phyloP scores from a whole-genome alignment of 2,888 invertebrate genomes.

The Eurois occulta region DNA sequence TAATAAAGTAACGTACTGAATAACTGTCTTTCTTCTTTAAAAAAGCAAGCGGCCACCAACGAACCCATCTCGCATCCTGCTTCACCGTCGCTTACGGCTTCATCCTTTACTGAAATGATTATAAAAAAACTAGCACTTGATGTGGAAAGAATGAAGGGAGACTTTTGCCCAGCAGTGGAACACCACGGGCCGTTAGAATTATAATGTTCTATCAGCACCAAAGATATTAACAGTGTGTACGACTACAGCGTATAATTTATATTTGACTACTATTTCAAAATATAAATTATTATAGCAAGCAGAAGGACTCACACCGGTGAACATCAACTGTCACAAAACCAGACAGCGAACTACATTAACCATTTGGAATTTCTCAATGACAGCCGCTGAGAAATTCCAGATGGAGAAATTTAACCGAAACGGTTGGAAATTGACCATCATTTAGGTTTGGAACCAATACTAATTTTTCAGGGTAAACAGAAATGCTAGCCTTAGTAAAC shows the following conservation, averaged over 20 bases:
- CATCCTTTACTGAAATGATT: constrained; percentile 22
- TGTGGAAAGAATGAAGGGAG: neutral
- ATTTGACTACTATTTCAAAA: neutral
- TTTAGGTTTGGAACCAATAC: neutral
- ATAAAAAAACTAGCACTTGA: neutral
- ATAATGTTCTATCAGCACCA: neutral
- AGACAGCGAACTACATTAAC: too few species aligned
- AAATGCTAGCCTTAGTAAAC: too few species aligned
- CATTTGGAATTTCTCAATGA: too few species aligned
- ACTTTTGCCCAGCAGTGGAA: neutral
- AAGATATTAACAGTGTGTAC: neutral
- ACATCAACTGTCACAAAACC: neutral
- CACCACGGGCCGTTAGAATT: neutral
- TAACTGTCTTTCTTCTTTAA: neutral
- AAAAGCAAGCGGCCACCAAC: constrained; percentile 7
- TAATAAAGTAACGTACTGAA: neutral
- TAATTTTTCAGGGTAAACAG: neutral
- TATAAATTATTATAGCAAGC: neutral
- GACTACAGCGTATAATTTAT: neutral
- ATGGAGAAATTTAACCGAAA: too few species aligned
- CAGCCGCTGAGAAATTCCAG: too few species aligned
- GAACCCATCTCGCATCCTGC: constrained; percentile 39
- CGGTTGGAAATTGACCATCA: neutral
- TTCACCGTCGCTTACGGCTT: constrained; percentile 13
- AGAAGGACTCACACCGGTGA: neutral